A percentile compares a stretch with the other conserved stretches of the same genome.
Conservation (phyloP, 2,888 invertebrate species). For the Amblyteles armatorius region DNA sequence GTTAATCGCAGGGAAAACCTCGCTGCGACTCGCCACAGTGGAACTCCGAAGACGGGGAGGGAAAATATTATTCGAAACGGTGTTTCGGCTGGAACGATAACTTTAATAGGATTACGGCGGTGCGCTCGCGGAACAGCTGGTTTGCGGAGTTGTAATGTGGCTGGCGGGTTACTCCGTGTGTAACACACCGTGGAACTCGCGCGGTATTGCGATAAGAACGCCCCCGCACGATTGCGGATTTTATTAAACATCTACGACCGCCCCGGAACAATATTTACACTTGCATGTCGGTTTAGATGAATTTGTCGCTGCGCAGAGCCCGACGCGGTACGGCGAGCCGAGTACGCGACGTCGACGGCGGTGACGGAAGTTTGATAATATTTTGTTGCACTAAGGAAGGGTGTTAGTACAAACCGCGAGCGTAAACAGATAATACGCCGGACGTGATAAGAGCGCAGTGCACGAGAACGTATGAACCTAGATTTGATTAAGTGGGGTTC, state of each 20-base stretch:
- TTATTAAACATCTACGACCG: constrained; percentile 21
- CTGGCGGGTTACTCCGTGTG: not conserved
- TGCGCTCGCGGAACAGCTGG: not conserved
- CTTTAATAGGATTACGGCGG: constrained; percentile 12
- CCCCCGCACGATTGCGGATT: constrained; percentile 18
- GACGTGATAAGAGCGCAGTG: constrained; percentile 4
- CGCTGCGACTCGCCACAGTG: not conserved
- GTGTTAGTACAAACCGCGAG: constrained; percentile 14
- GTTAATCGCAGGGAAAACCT: constrained; percentile 29
- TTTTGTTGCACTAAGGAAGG: not conserved
- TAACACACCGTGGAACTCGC: not conserved
- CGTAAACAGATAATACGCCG: constrained; percentile 16
- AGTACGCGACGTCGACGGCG: not conserved
- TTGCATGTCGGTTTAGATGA: not conserved
- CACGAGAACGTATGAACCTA: not conserved
- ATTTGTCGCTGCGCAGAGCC: constrained; percentile 5
- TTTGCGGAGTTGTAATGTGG: not conserved
- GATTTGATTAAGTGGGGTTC: not conserved
- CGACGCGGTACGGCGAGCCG: not conserved
- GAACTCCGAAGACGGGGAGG: not conserved
- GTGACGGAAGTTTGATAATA: constrained; percentile 9
- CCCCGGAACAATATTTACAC: constrained; percentile 17
- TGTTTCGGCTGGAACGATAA: constrained; percentile 39
- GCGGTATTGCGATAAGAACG: constrained; percentile 14
- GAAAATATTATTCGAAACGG: constrained; percentile 24